A percentile compares a stretch with the other conserved stretches of the same genome.
Evolutionary conservation across 1,140 invertebrate genomes (phyloP).

Genomic region (Drosophila ficusphila): DNA sequence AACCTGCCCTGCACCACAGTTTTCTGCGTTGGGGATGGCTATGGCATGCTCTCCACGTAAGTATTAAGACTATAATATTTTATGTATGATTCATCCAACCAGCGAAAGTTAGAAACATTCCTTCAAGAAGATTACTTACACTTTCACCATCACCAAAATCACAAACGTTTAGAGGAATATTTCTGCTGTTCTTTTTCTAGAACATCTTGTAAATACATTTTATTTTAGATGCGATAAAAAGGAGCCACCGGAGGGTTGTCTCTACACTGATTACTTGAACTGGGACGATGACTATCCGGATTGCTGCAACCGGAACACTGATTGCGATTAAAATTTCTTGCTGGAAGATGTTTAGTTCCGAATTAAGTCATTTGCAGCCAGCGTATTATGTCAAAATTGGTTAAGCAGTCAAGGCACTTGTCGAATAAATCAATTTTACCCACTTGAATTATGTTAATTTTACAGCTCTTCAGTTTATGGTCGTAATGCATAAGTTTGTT

Average conservation of each 20-base stretch:
- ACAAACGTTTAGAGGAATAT: too few relatives aligned
- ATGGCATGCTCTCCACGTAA: slow-evolving; percentile 42
- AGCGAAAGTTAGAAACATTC: too few relatives aligned
- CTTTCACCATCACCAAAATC: too few relatives aligned
- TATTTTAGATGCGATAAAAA: slow-evolving; percentile 32
- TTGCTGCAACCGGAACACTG: slow-evolving; percentile 44
- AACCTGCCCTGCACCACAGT: slow-evolving; percentile 35
- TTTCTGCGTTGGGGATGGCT: slow-evolving; percentile 52
- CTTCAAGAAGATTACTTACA: too few relatives aligned
- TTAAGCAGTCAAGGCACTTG: background rate
- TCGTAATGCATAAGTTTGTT: background rate
- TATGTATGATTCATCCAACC: too few relatives aligned
- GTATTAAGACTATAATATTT: slow-evolving; percentile 15
- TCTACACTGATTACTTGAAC: slow-evolving; percentile 11
- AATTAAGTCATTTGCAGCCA: background rate
- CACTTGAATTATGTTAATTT: slow-evolving; percentile 7
- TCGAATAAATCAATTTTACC: background rate
- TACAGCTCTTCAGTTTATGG: background rate
- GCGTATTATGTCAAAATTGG: slow-evolving; percentile 4
- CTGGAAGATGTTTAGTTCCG: background rate
- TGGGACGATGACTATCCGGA: slow-evolving; percentile 25
- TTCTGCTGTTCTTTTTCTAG: too few relatives aligned
- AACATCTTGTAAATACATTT: too few relatives aligned
- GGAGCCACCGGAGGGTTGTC: slow-evolving; percentile 23
- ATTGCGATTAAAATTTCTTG: slow-evolving; percentile 30